Evolutionary conservation across 2,113 vertebrate species (phyloP), one percentile per base, ranked within the genome.

Genomic region (Typhlomys cinereus): DNA sequence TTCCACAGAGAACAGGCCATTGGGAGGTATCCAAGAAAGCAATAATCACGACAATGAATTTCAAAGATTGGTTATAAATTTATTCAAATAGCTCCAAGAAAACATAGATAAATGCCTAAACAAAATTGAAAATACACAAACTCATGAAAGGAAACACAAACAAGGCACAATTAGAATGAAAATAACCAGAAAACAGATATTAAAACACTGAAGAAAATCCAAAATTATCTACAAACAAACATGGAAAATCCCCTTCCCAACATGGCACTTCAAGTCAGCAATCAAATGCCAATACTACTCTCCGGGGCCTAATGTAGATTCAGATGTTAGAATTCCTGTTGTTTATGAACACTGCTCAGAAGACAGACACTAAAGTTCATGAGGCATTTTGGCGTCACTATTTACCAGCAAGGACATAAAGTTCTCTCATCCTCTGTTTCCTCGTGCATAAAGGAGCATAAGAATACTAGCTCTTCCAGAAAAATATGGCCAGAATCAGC

Each of bases 261-360:
- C 20, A 70, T 70, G 46, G 6, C 46, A 61, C 62, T 59, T 86
- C 93, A 93, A 93, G 54, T 57, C 85, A 25, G 54, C 79, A 92
- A 88, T 93, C 92, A 90, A 92, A 92, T 75, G 79, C 57, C 74
- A 87, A 71, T 85, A 88, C 92, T 92, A 79, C 46, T 44, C 64
- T 54, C 44, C 18, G 21, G 61, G 20, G 29, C 34, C 70, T 73
- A 52, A 50, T 86, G 80, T 64, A 95, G 91, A 95, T 94, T 93
- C 62, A 70, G 29, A 73, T 90, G 83, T 86, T 86, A 44, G 80
- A 86, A 76, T 80, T 95, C 85, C 85, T 88, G 85, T 34, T 61
- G 70, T 80, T 92, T 85, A 90, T 88, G 75, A 71, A 62, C 54
- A 61, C 89, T 87, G 29, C 29, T 90, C 48, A 94, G 75, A 71